These are phyloP conservation scores for Lithophane socia DNA, from an alignment of 2,888 invertebrate species.

Conservation along the genomic window DNA sequence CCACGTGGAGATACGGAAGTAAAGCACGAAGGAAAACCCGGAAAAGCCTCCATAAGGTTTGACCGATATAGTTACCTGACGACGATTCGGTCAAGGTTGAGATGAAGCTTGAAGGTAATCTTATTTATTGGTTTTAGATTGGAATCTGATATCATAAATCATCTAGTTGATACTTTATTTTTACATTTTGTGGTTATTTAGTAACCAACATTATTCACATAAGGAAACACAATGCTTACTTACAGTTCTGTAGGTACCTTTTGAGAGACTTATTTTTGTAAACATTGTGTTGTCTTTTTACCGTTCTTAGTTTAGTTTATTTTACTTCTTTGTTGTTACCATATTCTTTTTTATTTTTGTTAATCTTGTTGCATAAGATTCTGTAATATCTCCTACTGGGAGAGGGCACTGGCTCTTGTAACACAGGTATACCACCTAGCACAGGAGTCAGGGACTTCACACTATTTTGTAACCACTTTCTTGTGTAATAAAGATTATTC, in stretches of 20 bases:
- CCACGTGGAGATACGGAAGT: slow-evolving; percentile 8
- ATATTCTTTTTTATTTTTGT: too few species aligned
- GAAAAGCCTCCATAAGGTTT: slow-evolving; percentile 15
- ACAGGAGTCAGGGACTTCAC: too few species aligned
- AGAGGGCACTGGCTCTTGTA: too few species aligned
- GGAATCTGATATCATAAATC: slow-evolving; percentile 25
- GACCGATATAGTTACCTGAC: slow-evolving; percentile 27
- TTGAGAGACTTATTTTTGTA: background rate
- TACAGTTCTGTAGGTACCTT: background rate
- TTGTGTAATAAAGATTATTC: too few species aligned
- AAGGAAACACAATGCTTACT: background rate
- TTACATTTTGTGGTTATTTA: background rate
- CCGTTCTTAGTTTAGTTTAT: too few species aligned
- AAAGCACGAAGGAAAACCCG: background rate
- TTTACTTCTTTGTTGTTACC: too few species aligned
- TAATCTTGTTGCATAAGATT: too few species aligned
- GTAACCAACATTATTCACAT: background rate
- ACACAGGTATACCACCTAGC: too few species aligned
- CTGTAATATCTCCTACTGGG: too few species aligned
- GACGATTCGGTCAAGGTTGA: slow-evolving; percentile 34
- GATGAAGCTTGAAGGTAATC: slow-evolving; percentile 23
- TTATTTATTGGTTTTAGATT: slow-evolving; percentile 15
- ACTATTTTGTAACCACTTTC: too few species aligned
- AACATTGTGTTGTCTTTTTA: too few species aligned
- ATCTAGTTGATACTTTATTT: background rate